Evolutionary conservation across 2,888 invertebrate genomes (phyloP).

Genomic region (Podabrus alpinus): DNA sequence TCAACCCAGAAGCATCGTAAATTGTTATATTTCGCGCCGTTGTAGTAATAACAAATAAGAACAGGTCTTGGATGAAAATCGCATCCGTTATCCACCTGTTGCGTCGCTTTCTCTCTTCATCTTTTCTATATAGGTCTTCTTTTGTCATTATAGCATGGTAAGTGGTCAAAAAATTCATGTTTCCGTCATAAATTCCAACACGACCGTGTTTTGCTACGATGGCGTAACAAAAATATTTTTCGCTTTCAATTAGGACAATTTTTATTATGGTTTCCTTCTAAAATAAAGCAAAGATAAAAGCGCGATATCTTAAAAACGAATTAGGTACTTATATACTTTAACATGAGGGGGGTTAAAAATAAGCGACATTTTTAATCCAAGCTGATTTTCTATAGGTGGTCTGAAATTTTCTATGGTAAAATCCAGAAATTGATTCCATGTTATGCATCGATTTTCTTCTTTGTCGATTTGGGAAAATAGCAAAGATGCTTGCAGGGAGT

Average conservation of each 20-base stretch:
- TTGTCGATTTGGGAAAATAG: constrained; percentile 49
- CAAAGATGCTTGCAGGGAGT: constrained; percentile 44
- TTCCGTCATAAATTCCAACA: constrained; percentile 64
- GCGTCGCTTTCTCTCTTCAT: constrained; percentile 53
- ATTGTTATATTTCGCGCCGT: constrained; percentile 65
- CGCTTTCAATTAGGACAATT: constrained; percentile 61
- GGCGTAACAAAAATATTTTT: constrained; percentile 65
- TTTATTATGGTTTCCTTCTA: constrained; percentile 65
- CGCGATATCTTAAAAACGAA: neutral
- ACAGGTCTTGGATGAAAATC: constrained; percentile 61
- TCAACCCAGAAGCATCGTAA: constrained; percentile 63
- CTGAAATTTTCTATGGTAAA: constrained; percentile 46
- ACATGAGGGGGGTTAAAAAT: constrained; percentile 44
- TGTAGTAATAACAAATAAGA: constrained; percentile 60
- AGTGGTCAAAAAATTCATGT: constrained; percentile 58
- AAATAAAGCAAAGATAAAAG: constrained; percentile 36
- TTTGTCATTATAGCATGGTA: constrained; percentile 61
- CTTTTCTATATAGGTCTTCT: constrained; percentile 55
- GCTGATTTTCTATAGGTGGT: constrained; percentile 27
- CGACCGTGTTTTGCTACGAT: constrained; percentile 63
- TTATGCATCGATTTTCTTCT: constrained; percentile 39
- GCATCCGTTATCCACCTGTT: constrained; percentile 69
- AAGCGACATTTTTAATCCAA: constrained; percentile 36
- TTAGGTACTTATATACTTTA: constrained; percentile 37
- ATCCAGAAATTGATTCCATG: constrained; percentile 53